Base-by-base conservation (phyloP, 2,797 vertebrate genomes). In the Petrocephalus schoutedeni region DNA sequence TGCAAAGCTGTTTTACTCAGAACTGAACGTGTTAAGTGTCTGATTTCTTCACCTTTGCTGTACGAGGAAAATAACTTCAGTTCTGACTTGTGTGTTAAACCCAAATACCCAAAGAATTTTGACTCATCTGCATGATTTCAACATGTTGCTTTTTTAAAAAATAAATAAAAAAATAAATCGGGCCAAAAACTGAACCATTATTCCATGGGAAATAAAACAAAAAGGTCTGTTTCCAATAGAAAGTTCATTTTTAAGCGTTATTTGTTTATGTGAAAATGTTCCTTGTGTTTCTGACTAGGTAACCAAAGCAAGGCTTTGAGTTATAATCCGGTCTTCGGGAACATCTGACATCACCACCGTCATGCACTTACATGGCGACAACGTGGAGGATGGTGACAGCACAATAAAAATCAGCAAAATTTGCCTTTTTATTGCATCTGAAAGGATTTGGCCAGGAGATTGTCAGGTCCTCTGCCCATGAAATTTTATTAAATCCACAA, bases 91-190 rank as follows among this genome's bases (percentile, higher is more conserved):
- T 87, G 85, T 85, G 19, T 85, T 91, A 90, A 77, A 91, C 89
- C 91, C 90, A 21, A 67, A 88, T 87, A 88, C 51, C 21, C 84
- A 88, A 91, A 86, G 86, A 90, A 59, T 51, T 90, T 64, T 87
- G 90, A 91, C 92, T 90, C 91, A 92, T 94, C 93, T 95, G 95
- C 95, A 95, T 95, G 94, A 93, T 91, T 92, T 90, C 89, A 90
- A 74, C 56, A 84, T 88, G 57, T 83, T 80, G 67, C 71, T 71
- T 92, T 93, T 71, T 71, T 32, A 32, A 67, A 71, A 71, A 5
- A 16, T 36, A 36, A 71, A 71, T 71, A 67, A 71, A 67, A 91
- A 91, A 91, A 92, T 86, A 91, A 91, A 92, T 89, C 88, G 90
- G 74, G 85, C 90, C 80, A 88, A 86, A 91, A 91, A 88, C 84